Base-by-base conservation (phyloP, 2,888 invertebrate genomes). In the Drosophila yooni region DNA sequence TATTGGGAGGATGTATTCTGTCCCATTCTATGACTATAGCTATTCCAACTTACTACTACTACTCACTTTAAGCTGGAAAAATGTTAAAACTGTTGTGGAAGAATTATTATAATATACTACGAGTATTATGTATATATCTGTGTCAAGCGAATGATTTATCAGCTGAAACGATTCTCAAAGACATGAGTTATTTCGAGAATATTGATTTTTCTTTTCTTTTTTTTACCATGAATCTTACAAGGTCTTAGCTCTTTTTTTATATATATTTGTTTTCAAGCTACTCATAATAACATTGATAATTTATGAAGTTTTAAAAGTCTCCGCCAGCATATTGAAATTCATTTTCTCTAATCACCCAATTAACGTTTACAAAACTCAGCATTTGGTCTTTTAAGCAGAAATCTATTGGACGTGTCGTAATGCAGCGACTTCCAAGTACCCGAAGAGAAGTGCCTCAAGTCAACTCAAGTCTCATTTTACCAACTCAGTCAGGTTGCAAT, bases 341-440 rank as follows among this genome's bases (percentile, higher is more conserved):
- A 60, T 70, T 74, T 68, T 79, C 62, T 78, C 70, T 82, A 84
- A 82, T 84, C 72, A 74, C 66, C 75, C 84, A 75, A 82, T 83
- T 80, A 83, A 84, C 54, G 73, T 80, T 58, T 50, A 36, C 40
- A 13, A 72, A 69, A 66, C 52, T 33, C 46, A n/a, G 56, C 56
- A 79, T 70, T 73, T 69, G 73, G 48, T 38, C 71, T 67, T 73
- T 76, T 76, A 53, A 59, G 13, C 67, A 75, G 78, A 84, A 83
- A 68, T 60, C 56, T 25, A 56, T n/a, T 31, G 50, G 75, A 88
- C 86, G 87, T 88, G 89, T 84, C 63, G 81, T 76, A 86, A 88
- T 86, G 89, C 86, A 74, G 59, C 48, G 53, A 62, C 53, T 70
- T 70, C 64, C 31, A 40, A 31, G 67, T 57, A 43, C 34, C n/a